Conservation (phyloP, 2,888 invertebrate genomes). For the Sialis fuliginosa region DNA sequence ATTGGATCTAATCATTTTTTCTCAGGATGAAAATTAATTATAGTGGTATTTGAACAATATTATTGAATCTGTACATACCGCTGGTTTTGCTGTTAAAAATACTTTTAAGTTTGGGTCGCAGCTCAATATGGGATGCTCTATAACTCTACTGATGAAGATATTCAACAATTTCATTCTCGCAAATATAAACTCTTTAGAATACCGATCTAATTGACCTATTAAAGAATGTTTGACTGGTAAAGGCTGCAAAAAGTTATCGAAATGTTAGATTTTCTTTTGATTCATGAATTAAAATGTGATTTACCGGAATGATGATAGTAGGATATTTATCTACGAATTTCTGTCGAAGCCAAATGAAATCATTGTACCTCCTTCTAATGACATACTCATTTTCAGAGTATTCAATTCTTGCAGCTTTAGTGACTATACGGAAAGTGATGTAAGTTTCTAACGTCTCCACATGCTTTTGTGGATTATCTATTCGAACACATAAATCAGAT, state of each 20-base stretch:
- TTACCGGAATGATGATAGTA: conserved; percentile 48
- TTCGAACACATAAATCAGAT: conserved; percentile 42
- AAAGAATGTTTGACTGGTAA: conserved; percentile 52
- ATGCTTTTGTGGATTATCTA: conserved; percentile 58
- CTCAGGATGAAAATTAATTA: no score
- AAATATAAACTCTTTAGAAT: conserved; percentile 49
- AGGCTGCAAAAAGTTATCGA: conserved; percentile 29
- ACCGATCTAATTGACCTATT: conserved; percentile 46
- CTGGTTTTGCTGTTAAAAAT: conserved; percentile 46
- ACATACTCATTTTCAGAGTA: conserved; percentile 42
- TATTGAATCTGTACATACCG: conserved; percentile 24
- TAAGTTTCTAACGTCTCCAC: conserved; percentile 51
- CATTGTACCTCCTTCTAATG: conserved; percentile 50
- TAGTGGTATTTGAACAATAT: no score
- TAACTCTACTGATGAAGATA: conserved; percentile 42
- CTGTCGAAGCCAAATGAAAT: conserved; percentile 50
- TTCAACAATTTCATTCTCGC: conserved; percentile 46
- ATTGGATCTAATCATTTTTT: no score
- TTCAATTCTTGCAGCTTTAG: conserved; percentile 45
- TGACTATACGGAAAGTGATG: conserved; percentile 49
- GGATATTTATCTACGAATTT: conserved; percentile 44
- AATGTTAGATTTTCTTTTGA: background rate
- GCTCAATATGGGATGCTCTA: conserved; percentile 51
- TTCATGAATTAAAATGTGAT: conserved; percentile 12
- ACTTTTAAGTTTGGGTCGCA: conserved; percentile 42